phyloP scores from a whole-genome alignment of 2,797 vertebrate species.

The Tiaroga cobitis region DNA sequence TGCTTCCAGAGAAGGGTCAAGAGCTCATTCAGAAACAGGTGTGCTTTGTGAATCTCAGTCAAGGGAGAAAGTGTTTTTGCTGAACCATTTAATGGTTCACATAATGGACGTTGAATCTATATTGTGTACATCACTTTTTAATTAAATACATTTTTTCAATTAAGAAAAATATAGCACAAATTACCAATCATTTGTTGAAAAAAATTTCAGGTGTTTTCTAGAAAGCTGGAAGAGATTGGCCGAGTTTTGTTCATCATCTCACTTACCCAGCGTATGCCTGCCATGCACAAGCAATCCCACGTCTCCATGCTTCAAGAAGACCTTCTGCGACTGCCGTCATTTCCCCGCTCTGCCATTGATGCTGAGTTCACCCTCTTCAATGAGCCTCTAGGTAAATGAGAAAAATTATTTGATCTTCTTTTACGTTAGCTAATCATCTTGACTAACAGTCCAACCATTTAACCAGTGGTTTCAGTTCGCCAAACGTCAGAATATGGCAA shows the following conservation, averaged over 20 bases:
- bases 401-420: not conserved
- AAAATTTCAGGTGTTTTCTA: constrained; percentile 88
- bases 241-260: constrained; percentile 96
- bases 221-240: constrained; percentile 97
- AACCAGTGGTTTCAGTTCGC: not conserved
- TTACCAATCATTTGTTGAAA: not conserved
- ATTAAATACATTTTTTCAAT: not conserved
- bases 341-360: constrained; percentile 95
- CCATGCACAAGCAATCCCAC: constrained; percentile 95
- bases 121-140: not conserved
- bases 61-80: not conserved
- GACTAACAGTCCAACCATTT: not conserved
- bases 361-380: constrained; percentile 97
- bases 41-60: not conserved
- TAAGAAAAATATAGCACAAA: not conserved
- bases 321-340: constrained; percentile 94
- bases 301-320: constrained; percentile 98
- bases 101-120: not conserved
- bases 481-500: not conserved
- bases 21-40: constrained; percentile 99
- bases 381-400: constrained; percentile 86
- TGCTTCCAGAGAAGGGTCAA: constrained; percentile 97
- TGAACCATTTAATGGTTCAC: not conserved
- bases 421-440: not conserved
- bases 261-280: constrained; percentile 93